A percentile compares a stretch with the other conserved stretches of the same genome.
Evolutionary conservation across 2,888 invertebrate species (phyloP).

Genomic region (Dyspetes luteomarginatus): DNA sequence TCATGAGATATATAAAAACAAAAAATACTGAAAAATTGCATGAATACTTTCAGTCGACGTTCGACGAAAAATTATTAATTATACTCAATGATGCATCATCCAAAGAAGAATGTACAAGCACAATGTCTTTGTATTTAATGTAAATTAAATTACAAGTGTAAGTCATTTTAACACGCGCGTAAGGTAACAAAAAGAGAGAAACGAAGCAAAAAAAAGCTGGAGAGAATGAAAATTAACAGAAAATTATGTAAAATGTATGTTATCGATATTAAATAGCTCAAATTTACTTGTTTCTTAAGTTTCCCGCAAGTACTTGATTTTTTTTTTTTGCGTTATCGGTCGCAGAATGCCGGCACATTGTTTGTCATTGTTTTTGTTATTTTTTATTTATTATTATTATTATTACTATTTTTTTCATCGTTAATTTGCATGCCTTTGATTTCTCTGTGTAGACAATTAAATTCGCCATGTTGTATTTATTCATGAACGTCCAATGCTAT

Average conservation of each 20-base stretch:
- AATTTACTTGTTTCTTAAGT: conserved; percentile 38
- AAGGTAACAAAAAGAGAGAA: conserved; percentile 17
- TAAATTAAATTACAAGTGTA: conserved; percentile 46
- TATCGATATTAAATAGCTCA: conserved; percentile 43
- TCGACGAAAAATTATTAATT: conserved; percentile 50
- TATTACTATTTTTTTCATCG: conserved; percentile 19
- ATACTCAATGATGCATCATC: conserved; percentile 51
- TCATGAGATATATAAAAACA: background rate
- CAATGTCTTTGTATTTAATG: conserved; percentile 55
- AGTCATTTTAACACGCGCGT: conserved; percentile 39
- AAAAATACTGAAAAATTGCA: conserved; percentile 44
- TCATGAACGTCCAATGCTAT: conserved; percentile 34
- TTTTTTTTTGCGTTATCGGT: conserved; percentile 19
- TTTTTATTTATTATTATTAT: conserved; percentile 42
- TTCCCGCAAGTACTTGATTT: conserved; percentile 11
- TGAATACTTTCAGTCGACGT: conserved; percentile 57
- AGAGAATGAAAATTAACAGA: conserved; percentile 24
- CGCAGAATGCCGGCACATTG: conserved; percentile 11
- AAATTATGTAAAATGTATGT: conserved; percentile 47
- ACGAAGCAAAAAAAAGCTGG: no score
- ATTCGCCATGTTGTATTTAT: conserved; percentile 20
- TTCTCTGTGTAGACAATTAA: conserved; percentile 43
- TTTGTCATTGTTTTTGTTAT: conserved; percentile 31
- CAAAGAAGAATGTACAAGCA: conserved; percentile 60
- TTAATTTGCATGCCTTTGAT: conserved; percentile 29